phyloP scores from a whole-genome alignment of 2,797 vertebrate genomes.

The Emys orbicularis region DNA sequence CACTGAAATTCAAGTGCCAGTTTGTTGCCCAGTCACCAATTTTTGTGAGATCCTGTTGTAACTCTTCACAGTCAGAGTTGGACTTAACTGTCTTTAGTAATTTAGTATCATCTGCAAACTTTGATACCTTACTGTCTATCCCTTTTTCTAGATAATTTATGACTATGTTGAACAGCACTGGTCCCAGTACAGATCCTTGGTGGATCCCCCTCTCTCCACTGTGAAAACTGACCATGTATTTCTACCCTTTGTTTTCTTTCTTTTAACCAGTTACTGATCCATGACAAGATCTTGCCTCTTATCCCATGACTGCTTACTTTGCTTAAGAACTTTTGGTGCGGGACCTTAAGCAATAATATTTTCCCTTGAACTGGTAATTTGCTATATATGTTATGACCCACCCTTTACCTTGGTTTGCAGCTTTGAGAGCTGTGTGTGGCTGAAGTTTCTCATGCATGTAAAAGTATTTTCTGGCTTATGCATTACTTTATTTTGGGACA shows the following conservation, averaged over 20 bases:
- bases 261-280: neutral
- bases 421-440: neutral
- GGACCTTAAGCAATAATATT: no score
- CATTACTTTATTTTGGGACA: neutral
- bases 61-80: neutral
- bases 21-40: neutral
- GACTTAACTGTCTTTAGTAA: neutral
- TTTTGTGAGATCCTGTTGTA: neutral
- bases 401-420: neutral
- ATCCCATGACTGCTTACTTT: neutral
- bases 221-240: neutral
- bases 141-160: neutral
- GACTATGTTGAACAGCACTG: neutral
- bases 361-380: no score
- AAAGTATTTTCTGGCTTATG: neutral
- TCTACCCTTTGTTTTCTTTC: neutral
- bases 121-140: neutral
- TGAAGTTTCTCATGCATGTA: neutral
- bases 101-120: neutral
- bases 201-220: neutral
- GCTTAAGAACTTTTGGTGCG: no score
- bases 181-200: neutral
- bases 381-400: no score
- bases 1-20: neutral
- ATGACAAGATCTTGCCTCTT: neutral